Conservation (phyloP, 2,113 vertebrate genomes). For the Zapus hudsonius region DNA sequence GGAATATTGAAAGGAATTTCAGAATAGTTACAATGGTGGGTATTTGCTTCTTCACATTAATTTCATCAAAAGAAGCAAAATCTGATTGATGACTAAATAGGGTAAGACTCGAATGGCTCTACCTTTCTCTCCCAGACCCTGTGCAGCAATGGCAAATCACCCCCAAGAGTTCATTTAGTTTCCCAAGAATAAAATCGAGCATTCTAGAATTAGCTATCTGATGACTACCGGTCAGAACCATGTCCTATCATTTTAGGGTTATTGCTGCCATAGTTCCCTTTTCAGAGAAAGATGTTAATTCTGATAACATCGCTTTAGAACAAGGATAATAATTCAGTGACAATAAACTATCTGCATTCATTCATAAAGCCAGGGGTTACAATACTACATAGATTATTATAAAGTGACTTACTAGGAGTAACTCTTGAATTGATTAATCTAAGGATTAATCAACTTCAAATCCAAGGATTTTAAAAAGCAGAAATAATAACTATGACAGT, state of each 20-base stretch:
- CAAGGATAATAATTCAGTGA: background rate
- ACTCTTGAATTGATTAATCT: slow-evolving; percentile 1
- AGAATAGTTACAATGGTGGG: background rate
- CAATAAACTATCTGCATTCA: slow-evolving; percentile 19
- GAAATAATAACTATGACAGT: background rate
- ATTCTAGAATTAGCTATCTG: background rate
- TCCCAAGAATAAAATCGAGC: background rate
- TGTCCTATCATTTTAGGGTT: background rate
- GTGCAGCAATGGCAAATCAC: background rate
- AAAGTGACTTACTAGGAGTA: slow-evolving; percentile 20
- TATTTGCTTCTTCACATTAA: background rate
- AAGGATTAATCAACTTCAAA: background rate
- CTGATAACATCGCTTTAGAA: background rate
- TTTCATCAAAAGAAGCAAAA: background rate
- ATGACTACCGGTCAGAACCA: background rate
- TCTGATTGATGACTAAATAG: background rate
- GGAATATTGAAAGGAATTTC: background rate
- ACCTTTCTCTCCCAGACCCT: background rate
- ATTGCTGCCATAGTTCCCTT: slow-evolving; percentile 18
- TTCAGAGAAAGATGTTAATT: background rate
- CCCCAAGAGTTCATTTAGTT: background rate
- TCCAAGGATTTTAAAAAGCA: slow-evolving; percentile 21
- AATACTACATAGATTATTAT: slow-evolving; percentile 7
- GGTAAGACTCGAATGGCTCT: background rate
- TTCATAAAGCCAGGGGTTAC: background rate